Conservation (phyloP, 2,797 vertebrate genomes). For the Malurus splendens region DNA sequence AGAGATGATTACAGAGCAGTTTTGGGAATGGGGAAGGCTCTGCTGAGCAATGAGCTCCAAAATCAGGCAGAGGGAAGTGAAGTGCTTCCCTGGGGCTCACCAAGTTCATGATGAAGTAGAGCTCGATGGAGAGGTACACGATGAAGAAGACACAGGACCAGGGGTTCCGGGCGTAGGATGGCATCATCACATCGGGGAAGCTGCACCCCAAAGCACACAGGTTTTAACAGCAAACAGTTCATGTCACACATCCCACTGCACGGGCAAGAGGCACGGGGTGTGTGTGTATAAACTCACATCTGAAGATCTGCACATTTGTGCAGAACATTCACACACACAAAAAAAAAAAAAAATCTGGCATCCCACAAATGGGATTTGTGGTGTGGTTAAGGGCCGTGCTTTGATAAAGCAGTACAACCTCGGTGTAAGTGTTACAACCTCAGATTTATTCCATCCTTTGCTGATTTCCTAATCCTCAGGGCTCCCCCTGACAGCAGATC, state of each 20-base stretch:
- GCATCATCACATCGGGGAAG: slow-evolving; percentile 99
- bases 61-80: background rate
- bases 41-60: background rate
- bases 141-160: slow-evolving; percentile 99
- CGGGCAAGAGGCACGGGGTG: background rate
- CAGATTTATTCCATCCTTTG: background rate
- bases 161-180: slow-evolving; percentile 88
- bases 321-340: background rate
- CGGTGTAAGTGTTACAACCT: background rate
- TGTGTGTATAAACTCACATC: background rate
- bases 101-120: slow-evolving; percentile 99
- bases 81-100: slow-evolving; percentile 56
- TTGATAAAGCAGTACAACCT: background rate
- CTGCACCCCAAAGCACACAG: slow-evolving; percentile 60
- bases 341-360: background rate
- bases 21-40: background rate
- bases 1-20: background rate
- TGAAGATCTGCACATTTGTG: background rate
- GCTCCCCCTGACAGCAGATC: background rate
- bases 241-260: background rate
- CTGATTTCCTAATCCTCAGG: slow-evolving; percentile 1
- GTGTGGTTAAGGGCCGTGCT: background rate
- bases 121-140: slow-evolving; percentile 96
- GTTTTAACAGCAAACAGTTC: background rate
- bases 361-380: background rate